Evolutionary conservation across 2,113 vertebrate species (phyloP).

Genomic region (Rallus limicola): DNA sequence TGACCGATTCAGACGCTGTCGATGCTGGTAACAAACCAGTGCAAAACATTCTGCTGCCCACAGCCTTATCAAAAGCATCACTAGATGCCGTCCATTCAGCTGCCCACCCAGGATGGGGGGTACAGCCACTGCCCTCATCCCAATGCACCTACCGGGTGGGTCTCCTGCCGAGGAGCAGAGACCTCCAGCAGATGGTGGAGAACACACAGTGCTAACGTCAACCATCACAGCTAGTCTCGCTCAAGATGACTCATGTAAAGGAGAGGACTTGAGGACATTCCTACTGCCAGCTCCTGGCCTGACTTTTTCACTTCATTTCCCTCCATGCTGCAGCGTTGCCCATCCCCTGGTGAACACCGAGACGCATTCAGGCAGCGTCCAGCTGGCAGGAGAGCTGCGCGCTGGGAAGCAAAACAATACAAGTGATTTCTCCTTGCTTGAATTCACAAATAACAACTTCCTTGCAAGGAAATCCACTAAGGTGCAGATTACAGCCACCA

Average conservation of each 20-base stretch:
- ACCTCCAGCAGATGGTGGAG: background rate
- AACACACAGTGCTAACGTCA: background rate
- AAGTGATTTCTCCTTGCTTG: background rate
- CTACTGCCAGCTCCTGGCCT: background rate
- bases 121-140: background rate
- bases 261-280: background rate
- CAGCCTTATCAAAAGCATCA: background rate
- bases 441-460: background rate
- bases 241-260: background rate
- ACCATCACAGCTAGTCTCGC: background rate
- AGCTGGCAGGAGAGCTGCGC: too few species aligned
- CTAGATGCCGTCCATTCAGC: background rate
- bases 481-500: background rate
- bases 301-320: background rate
- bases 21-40: background rate
- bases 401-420: background rate
- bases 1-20: fast-evolving
- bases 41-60: background rate
- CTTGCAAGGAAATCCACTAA: background rate
- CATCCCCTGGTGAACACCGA: background rate
- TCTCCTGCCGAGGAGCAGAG: background rate
- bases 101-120: background rate
- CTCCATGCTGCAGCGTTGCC: background rate
- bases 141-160: background rate
- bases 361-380: background rate